Evolutionary conservation across 2,113 vertebrate genomes (phyloP), one percentile per base, ranked within the genome.

Genomic region (Calyptomena viridis): DNA sequence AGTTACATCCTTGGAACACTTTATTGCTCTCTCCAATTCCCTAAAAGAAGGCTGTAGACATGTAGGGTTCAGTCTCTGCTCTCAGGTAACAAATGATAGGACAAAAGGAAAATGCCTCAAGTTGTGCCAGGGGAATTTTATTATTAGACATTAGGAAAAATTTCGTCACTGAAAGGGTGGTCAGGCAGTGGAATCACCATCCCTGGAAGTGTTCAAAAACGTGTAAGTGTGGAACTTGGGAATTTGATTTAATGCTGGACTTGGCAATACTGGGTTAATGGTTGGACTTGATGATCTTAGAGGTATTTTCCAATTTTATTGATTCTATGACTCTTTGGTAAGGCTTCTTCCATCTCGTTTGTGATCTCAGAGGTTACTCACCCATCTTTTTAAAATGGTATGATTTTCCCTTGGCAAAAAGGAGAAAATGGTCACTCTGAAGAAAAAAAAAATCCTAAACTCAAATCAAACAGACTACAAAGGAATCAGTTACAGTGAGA

Each of bases 341-440:
- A 7, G 14, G 6, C n/a, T 83, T 27, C 30, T 64, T 91, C 30
- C 20, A 79, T 80, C 23, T 50, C 44, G 55, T 16, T n/a, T 56
- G 17, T 35, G 15, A 35, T 25, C 27, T 71, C 60, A 59, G 4
- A 3, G 6, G 11, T 44, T 80, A 17, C 3, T 59, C n/a, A 59
- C 17, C 12, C 11, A 46, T 18, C 24, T 15, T n/a, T 82, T 8
- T 52, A 33, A 59, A 87, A 16, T 25, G 0, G 0, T 37, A 28
- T 5, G 3, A 18, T 35, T 60, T 76, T 12, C 39, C 19, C 44
- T 62, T 60, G 22, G 15, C 22, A 87, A 71, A n/a, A 69, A 91
- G 19, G 9, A 76, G 10, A 64, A 91, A 94, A 80, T 49, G 20
- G 24, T 74, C 30, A 83, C 9, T 16, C 1, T 11, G 17, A 72